Base-by-base conservation (phyloP, 2,113 vertebrate genomes). In the Jaculus jaculus region DNA sequence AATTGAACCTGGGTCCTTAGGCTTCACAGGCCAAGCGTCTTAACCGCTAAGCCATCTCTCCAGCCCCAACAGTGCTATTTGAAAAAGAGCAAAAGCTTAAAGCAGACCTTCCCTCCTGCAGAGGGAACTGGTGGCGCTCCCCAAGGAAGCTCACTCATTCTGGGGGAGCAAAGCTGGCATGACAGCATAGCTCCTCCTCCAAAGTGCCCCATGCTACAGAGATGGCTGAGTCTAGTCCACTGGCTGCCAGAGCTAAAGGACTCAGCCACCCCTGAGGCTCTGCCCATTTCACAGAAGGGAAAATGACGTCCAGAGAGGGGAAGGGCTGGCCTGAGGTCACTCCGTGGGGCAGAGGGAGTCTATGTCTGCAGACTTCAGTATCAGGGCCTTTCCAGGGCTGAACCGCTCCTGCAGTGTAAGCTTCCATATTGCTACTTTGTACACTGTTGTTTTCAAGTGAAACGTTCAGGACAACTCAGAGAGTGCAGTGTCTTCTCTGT, bases 211-310 rank as follows among this genome's bases (percentile, higher is more conserved):
- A 26, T 20, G 75, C 6, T 58, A 81, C n/a, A 32, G 69, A 39
- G 17, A 66, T 72, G 12, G 65, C 66, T 74, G 34, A 83, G 18
- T n/a, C 65, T 93, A 73, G n/a, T 20, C 71, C 1, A 16, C 8
- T 28, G 82, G 28, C 37, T 93, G 28, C 84, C 20, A 89, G 81
- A 30, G 72, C 66, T 65, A 24, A 71, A 84, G 72, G 74, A 93
- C 23, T 47, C 74, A 78, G 37, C 21, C 8, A 73, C 10, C 60
- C 51, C 18, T 20, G 60, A 71, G 18, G 34, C 42, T 37, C 75
- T 5, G 0, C 63, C 71, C 87, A 74, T 85, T 82, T 95, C 89
- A 65, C 61, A 92, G 93, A 69, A 68, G 47, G 54, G 42, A 77
- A 85, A 90, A 20, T 28, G 63, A 93, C 77, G 82, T 47, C 7